Conservation (phyloP, 2,888 invertebrate species). For the Geotrupes spiniger region DNA sequence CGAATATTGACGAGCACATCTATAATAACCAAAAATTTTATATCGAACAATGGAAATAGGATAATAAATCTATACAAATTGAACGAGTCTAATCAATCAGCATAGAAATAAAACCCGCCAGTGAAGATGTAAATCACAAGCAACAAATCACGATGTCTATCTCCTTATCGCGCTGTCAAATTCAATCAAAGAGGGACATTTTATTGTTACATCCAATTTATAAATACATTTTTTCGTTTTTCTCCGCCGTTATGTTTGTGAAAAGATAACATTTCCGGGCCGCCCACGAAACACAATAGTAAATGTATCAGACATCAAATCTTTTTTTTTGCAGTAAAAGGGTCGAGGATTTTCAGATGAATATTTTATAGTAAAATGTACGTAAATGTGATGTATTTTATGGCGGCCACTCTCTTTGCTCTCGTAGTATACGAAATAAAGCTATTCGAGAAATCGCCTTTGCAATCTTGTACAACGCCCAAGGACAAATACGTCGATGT, state of each 20-base stretch:
- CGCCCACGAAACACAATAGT: slow-evolving; percentile 3
- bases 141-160: slow-evolving; percentile 4
- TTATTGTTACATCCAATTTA: not conserved
- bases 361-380: slow-evolving; percentile 3
- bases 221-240: not conserved
- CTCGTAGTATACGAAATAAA: slow-evolving; percentile 3
- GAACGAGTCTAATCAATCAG: too few relatives aligned
- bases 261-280: not conserved
- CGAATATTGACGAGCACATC: too few relatives aligned
- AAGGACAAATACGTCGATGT: too few relatives aligned
- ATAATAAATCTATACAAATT: too few relatives aligned
- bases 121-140: not conserved
- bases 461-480: too few relatives aligned
- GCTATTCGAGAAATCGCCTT: too few relatives aligned
- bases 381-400: not conserved
- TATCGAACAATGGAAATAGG: too few relatives aligned
- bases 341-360: slow-evolving; percentile 2
- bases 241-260: not conserved
- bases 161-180: slow-evolving; percentile 4
- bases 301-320: slow-evolving; percentile 4
- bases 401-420: not conserved
- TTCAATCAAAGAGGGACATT: slow-evolving; percentile 4
- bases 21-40: too few relatives aligned
- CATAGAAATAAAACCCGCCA: too few relatives aligned
- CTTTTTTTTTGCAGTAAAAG: slow-evolving; percentile 5